Evolutionary conservation across 2,888 invertebrate species (phyloP).

Genomic region (Athrips mouffetella): DNA sequence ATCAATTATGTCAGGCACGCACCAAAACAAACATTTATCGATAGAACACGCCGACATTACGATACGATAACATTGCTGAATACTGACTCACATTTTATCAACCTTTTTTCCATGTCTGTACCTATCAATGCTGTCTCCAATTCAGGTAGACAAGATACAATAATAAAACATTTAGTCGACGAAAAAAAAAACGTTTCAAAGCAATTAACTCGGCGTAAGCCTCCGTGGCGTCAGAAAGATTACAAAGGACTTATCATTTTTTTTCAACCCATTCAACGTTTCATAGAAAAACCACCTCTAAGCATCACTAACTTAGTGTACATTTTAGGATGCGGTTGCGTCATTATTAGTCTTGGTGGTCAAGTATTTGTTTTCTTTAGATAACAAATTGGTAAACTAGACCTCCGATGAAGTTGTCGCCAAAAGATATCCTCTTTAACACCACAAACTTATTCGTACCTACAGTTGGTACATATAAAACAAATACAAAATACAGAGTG

Average conservation of each 20-base stretch:
- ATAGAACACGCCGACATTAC: constrained; percentile 47
- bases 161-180: constrained; percentile 64
- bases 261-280: constrained; percentile 33
- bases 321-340: not conserved
- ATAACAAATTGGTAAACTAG: constrained; percentile 67
- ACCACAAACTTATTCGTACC: no score
- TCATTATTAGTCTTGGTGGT: constrained; percentile 51
- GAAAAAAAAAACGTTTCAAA: constrained; percentile 61
- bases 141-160: constrained; percentile 70
- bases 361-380: constrained; percentile 65
- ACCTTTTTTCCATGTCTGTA: constrained; percentile 47
- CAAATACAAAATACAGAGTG: no score
- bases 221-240: constrained; percentile 73
- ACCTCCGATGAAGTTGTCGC: constrained; percentile 56
- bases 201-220: constrained; percentile 72
- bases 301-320: constrained; percentile 13
- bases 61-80: constrained; percentile 57
- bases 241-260: constrained; percentile 74
- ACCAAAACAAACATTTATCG: constrained; percentile 46
- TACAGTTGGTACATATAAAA: no score
- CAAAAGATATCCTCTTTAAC: constrained; percentile 31
- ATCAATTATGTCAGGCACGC: constrained; percentile 25
- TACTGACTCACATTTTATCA: constrained; percentile 49
- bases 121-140: constrained; percentile 60
- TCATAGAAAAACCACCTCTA: constrained; percentile 29